phyloP scores from a whole-genome alignment of 2,797 vertebrate genomes.

The Oryzias sinensis region DNA sequence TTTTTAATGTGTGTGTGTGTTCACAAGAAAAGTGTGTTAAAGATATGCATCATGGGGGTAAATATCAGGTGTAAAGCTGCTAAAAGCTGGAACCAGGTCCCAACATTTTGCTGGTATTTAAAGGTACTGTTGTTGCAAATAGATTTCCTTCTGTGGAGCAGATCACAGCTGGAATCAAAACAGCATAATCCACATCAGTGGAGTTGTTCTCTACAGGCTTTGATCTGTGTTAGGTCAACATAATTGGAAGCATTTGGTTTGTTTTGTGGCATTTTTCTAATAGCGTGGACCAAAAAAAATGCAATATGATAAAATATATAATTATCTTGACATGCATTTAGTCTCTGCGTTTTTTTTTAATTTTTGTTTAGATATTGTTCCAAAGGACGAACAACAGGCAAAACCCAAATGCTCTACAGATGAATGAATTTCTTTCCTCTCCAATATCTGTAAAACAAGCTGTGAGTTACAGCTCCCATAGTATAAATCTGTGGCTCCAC shows the following conservation, averaged over 20 bases:
- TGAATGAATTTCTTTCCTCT: neutral
- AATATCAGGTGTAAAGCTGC: conserved; percentile 63
- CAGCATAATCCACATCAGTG: neutral
- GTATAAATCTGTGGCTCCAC: neutral
- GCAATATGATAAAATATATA: too few relatives aligned
- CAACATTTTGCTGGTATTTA: conserved; percentile 54
- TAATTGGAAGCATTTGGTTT: too few relatives aligned
- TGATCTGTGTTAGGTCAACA: conserved; percentile 5
- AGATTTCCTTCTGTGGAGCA: conserved; percentile 68
- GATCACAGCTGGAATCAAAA: conserved; percentile 55
- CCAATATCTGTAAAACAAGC: neutral
- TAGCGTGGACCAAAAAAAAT: too few relatives aligned
- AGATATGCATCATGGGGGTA: conserved; percentile 53
- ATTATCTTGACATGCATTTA: neutral
- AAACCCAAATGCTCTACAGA: too few relatives aligned
- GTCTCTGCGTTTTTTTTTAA: neutral
- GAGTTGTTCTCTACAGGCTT: conserved; percentile 8
- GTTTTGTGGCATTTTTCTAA: too few relatives aligned
- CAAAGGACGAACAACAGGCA: neutral
- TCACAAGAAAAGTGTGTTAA: conserved; percentile 40
- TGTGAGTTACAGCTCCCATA: neutral
- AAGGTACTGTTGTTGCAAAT: conserved; percentile 76
- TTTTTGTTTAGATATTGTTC: neutral
- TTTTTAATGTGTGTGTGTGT: conserved; percentile 17
- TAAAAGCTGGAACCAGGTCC: conserved; percentile 65